Conservation (phyloP, 1,140 invertebrate genomes). For the Euborellia annulipes region DNA sequence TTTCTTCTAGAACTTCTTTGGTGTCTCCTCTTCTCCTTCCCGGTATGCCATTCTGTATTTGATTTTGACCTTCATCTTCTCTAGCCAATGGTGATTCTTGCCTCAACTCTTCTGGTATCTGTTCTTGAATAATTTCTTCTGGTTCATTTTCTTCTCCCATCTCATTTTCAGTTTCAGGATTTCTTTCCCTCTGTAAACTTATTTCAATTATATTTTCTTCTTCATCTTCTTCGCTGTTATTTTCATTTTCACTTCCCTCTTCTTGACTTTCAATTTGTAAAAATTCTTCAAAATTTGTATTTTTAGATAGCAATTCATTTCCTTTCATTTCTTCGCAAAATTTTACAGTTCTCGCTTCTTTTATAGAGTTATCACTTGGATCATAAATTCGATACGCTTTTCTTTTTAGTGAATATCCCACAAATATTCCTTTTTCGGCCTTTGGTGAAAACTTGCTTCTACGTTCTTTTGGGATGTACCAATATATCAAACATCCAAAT, state of each 20-base stretch:
- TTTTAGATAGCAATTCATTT: too few species aligned
- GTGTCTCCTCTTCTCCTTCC: too few species aligned
- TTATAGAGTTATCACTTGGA: background rate
- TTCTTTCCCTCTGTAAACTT: background rate
- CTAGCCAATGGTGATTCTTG: too few species aligned
- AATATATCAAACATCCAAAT: background rate
- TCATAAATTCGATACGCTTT: background rate
- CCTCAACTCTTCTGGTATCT: too few species aligned
- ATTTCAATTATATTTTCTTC: background rate
- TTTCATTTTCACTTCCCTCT: background rate
- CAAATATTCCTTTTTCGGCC: conserved; percentile 1
- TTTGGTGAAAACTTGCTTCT: background rate
- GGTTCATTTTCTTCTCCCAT: too few species aligned
- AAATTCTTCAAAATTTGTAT: background rate
- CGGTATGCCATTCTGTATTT: background rate
- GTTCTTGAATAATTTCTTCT: too few species aligned
- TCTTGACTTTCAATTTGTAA: background rate
- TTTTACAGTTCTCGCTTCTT: too few species aligned
- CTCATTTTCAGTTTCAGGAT: too few species aligned
- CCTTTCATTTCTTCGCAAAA: too few species aligned
- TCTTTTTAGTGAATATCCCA: background rate
- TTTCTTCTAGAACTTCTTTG: too few species aligned
- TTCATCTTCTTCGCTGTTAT: background rate
- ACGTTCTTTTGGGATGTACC: conserved; percentile 1
- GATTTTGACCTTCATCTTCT: background rate